Evolutionary conservation across 2,113 vertebrate species (phyloP), one percentile per base, ranked within the genome.

Genomic region (Alethe diademata): DNA sequence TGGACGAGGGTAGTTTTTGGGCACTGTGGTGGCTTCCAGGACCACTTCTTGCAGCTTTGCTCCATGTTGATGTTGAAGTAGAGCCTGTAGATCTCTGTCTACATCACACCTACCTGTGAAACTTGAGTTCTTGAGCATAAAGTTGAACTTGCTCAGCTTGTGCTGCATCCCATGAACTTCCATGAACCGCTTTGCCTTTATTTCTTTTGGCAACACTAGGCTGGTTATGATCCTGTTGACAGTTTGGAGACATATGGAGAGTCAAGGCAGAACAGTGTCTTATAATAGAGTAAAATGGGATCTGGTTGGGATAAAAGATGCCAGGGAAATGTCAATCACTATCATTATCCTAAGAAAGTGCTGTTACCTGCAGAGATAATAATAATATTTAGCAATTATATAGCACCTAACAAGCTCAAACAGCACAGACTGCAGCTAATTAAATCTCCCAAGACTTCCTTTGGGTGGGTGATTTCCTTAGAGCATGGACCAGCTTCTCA

Each of bases 321-420:
- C 82, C 80, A 91, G 85, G 82, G 87, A 91, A 91, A 71, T 90
- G 93, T 96, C 96, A 93, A 80, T 96, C 95, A 91, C 92, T 80
- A 45, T 88, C 92, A 78, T 97, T 94, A 95, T 72, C 92, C 75
- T 74, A 93, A 94, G 70, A 95, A 93, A 85, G 94, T 83, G 86
- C 93, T 80, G n/a, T 96, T 96, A 96, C 94, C 93, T 95, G 93
- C 65, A 25, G 94, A 93, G 95, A 96, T 95, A 75, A 96, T 96
- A 93, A 82, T 95, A 95, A 95, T 95, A 96, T 96, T 97, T 94
- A 95, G 72, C 80, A 92, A 75, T 93, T 93, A 92, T 64, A 29
- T 16, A 40, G 66, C 82, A 90, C 79, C 85, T 93, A 71, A 88
- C 69, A 88, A 91, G 78, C 92, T 96, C 82, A 57, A 94, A 96